Evolutionary conservation across 2,888 invertebrate species (phyloP), one percentile per base, ranked within the genome.

Genomic region (Thecocarcelia acutangulata): DNA sequence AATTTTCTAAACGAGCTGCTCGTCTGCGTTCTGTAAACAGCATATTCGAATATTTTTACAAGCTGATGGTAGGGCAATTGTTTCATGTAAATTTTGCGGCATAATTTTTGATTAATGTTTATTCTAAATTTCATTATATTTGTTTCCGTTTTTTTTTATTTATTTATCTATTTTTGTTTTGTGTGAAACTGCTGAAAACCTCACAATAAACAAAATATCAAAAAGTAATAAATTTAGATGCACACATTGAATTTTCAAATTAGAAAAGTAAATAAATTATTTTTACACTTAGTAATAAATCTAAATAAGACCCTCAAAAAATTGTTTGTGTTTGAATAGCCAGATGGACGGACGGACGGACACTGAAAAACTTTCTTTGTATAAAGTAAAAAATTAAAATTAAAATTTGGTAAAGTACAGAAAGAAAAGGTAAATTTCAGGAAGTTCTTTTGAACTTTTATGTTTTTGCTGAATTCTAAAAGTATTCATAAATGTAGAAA

Each of bases 131-230:
- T 28, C 28, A 28, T 28, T 6, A 28, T 28, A 28, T 4, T 28
- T 28, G 28, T n/a, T n/a, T n/a, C n/a, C n/a, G n/a, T n/a, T n/a
- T n/a, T n/a, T n/a, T n/a, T n/a, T n/a, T n/a, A n/a, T n/a, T n/a
- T 33, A 9, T 33, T 33, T 33, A 6, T 33, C 8, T 33, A 6
- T 33, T 33, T 33, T 33, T 33, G 4, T 24, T 24, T 24, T 24
- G 24, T 24, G 9, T 4, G 6, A 6, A 28, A 4, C 9, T 42
- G n/a, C 40, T 13, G n/a, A 42, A 40, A 58, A 17, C 5, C 11
- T 17, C 5, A 58, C 11, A 44, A 59, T 46, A 46, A 63, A 46
- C 24, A 12, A 63, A 63, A 17, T 44, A 61, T 61, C 28, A 17
- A 48, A 17, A 11, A 33, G 1, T 8, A 33, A 33, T 33, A 33